These are phyloP conservation scores for Onychostoma macrolepis DNA, from an alignment of 2,113 vertebrate species.

Conservation along the genomic window DNA sequence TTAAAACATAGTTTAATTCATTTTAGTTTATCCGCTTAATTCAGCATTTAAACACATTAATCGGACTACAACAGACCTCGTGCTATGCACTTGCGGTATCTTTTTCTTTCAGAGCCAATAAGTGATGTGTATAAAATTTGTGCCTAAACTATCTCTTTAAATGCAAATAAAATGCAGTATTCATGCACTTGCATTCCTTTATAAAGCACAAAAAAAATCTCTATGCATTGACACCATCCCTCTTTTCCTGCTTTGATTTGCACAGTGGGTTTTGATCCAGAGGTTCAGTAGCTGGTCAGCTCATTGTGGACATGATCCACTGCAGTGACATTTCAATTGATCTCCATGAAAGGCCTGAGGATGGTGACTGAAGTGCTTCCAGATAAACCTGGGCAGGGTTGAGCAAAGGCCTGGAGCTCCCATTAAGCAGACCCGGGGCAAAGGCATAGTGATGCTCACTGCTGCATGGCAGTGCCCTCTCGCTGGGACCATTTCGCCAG, in stretches of 20 bases:
- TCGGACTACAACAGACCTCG: neutral
- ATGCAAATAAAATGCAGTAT: conserved; percentile 33
- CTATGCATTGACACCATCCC: conserved; percentile 17
- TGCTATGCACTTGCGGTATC: neutral
- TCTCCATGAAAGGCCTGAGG: conserved; percentile 49
- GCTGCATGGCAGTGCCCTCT: conserved; percentile 7
- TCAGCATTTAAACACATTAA: neutral
- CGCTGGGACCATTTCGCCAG: neutral
- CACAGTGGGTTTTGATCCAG: conserved; percentile 50
- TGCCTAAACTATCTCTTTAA: neutral
- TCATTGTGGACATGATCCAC: conserved; percentile 51
- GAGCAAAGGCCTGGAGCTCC: conserved; percentile 8
- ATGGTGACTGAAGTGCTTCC: conserved; percentile 48
- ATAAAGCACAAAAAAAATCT: neutral
- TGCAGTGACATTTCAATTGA: conserved; percentile 59
- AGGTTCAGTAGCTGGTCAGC: conserved; percentile 42
- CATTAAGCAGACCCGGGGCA: conserved; percentile 32
- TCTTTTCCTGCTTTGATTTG: conserved; percentile 44
- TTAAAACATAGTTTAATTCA: too few relatives aligned
- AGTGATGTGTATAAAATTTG: neutral
- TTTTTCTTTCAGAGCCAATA: neutral
- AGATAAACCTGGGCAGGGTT: conserved; percentile 37
- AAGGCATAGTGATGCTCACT: conserved; percentile 26
- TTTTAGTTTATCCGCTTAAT: neutral
- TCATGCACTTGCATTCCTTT: conserved; percentile 29